phyloP scores from a whole-genome alignment of 2,113 vertebrate genomes.

The Bungarus multicinctus region DNA sequence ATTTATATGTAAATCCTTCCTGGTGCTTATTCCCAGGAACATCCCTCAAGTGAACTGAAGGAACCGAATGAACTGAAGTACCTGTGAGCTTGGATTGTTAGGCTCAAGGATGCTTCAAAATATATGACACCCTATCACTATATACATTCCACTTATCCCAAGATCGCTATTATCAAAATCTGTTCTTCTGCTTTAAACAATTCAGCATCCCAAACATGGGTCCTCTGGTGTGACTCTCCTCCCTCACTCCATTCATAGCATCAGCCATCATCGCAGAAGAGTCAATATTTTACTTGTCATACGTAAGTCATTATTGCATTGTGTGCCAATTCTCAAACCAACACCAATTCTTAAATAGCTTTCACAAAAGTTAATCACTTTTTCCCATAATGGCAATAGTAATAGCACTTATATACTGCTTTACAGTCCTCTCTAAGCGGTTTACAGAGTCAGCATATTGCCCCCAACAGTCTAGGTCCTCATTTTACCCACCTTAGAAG shows the following conservation, averaged over 20 bases:
- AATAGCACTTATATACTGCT: too few species aligned
- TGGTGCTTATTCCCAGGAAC: background rate
- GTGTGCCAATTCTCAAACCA: background rate
- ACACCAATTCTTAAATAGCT: background rate
- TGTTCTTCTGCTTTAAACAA: background rate
- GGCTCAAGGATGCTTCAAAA: background rate
- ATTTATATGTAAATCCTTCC: background rate
- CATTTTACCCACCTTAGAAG: too few species aligned
- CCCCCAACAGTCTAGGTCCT: too few species aligned
- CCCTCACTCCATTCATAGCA: background rate
- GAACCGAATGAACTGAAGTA: background rate
- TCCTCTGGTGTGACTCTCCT: background rate
- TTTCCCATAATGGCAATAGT: background rate
- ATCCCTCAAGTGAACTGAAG: background rate
- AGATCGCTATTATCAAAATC: background rate
- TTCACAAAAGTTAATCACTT: background rate
- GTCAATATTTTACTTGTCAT: background rate
- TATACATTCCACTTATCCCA: background rate
- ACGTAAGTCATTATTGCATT: background rate
- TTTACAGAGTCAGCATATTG: too few species aligned
- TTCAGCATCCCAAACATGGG: background rate
- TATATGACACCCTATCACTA: background rate
- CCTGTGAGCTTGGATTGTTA: background rate
- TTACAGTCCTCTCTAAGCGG: too few species aligned
- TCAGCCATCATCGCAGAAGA: background rate